Base-by-base conservation (phyloP, 92 coral and sea anemone species). In the Umimayanthus kanabou region DNA sequence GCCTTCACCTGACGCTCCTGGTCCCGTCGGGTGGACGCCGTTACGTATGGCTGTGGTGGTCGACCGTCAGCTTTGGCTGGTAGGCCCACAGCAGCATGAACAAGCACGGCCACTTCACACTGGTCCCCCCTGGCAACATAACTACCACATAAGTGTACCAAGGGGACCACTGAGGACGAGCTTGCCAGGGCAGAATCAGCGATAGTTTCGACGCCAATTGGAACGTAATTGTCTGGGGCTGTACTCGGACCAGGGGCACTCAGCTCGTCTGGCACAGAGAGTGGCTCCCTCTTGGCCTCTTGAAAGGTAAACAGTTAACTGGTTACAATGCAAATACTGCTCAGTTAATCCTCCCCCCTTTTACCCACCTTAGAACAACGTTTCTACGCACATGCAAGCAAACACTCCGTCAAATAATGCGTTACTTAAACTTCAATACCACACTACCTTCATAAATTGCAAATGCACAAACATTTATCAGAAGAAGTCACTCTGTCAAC, bases 141-240 rank as follows among this genome's bases (percentile, higher is more conserved):
- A 84, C 99, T 95, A 45, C 98, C 99, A 95, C 98, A 95, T 14
- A 96, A 90, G 81, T 96, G 96, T 49, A 89, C 88, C 57, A 90
- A 90, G 65, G 95, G 93, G 69, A 89, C 93, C 45, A 94, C 75
- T 64, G 90, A 69, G n/a, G 92, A 85, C 53, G 88, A 81, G 30
- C 90, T 58, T 25, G 91, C 91, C 28, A 93, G 89, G 30, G 96
- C 93, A 72, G 94, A 28, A 80, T 95, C 98, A 57, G 85, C 47
- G 45, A 81, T 28, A 81, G 85, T 65, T 81, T 81, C 74, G 72
- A 69, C 45, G 9, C 33, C 85, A 9, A 22, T 42, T 81, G 57
- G 76, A 22, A 39, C 43, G 61, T 83, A 83, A 50, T 9, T 70
- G 14, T 70, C 87, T 25, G 87, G 87, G 45, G 78, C 87, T 69